Percentiles rank a stretch among this genome's conserved stretches.
These are phyloP conservation scores for Coendou prehensilis DNA, from an alignment of 2,797 vertebrate genomes.

Conservation along the genomic window DNA sequence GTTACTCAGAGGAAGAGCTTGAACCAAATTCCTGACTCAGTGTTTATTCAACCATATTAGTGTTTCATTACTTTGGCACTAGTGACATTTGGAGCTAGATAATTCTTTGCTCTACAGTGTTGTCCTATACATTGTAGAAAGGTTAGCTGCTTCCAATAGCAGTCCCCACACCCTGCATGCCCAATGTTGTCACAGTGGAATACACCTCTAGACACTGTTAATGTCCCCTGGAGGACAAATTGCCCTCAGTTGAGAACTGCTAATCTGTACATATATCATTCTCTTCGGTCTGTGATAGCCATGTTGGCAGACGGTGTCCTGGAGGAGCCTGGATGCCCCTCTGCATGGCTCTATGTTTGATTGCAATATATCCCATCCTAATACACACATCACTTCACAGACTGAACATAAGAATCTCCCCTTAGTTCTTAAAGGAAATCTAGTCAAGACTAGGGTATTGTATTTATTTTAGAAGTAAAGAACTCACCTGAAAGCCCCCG, in stretches of 20 bases:
- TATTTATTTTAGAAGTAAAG: not conserved
- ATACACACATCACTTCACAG: not conserved
- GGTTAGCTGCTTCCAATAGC: not conserved
- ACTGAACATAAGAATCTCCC: not conserved
- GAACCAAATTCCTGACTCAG: not conserved
- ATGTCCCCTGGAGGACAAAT: not conserved
- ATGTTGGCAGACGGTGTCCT: not conserved
- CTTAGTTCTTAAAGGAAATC: conserved; percentile 1
- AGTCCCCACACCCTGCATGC: not conserved
- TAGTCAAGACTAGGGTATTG: not conserved
- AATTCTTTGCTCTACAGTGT: not conserved
- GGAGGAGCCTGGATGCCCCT: not conserved
- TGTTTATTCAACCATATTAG: not conserved
- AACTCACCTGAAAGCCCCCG: conserved; percentile 86
- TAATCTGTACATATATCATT: not conserved
- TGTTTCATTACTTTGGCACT: not conserved
- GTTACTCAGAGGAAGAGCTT: not conserved
- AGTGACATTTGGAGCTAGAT: not conserved
- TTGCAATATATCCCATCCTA: not conserved
- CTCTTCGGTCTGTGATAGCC: not conserved
- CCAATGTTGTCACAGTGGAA: not conserved
- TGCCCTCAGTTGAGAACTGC: not conserved
- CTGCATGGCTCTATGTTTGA: not conserved
- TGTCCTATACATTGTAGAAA: not conserved
- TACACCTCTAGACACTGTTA: not conserved